phyloP scores from a whole-genome alignment of 2,797 vertebrate genomes.

The Poecilia gillii region DNA sequence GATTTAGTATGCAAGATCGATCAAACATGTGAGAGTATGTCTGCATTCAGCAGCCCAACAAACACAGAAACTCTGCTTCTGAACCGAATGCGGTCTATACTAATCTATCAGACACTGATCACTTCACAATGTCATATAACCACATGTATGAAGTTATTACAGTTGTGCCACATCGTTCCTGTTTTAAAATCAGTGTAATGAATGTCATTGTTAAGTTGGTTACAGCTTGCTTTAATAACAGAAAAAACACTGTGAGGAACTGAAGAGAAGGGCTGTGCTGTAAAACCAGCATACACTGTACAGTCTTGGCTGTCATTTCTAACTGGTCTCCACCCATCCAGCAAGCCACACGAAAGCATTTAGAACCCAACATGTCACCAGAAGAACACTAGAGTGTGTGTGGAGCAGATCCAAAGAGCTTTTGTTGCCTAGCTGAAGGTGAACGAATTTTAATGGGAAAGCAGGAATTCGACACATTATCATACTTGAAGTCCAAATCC shows the following conservation, averaged over 20 bases:
- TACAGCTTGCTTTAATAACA: constrained; percentile 7
- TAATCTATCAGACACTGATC: neutral
- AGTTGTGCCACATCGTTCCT: neutral
- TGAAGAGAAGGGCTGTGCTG: constrained; percentile 30
- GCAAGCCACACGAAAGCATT: constrained; percentile 50
- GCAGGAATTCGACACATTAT: constrained; percentile 9
- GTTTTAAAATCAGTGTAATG: neutral
- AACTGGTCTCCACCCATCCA: constrained; percentile 62
- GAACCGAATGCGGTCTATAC: constrained; percentile 2
- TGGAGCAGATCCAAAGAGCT: constrained; percentile 43
- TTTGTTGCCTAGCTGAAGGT: constrained; percentile 48
- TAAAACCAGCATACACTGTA: constrained; percentile 28
- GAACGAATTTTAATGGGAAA: constrained; percentile 53
- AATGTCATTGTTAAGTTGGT: neutral
- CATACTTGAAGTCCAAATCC: neutral
- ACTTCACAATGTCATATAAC: neutral
- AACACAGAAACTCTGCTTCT: constrained; percentile 7
- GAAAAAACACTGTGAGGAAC: constrained; percentile 25
- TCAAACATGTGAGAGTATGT: constrained; percentile 2
- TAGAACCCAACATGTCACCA: constrained; percentile 45
- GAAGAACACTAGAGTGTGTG: constrained; percentile 39
- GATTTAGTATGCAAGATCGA: constrained; percentile 26
- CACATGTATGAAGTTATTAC: neutral
- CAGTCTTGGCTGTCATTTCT: constrained; percentile 51
- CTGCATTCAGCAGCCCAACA: neutral